phyloP scores from a whole-genome alignment of 2,113 vertebrate species.

The Gallinago paraguaiae region DNA sequence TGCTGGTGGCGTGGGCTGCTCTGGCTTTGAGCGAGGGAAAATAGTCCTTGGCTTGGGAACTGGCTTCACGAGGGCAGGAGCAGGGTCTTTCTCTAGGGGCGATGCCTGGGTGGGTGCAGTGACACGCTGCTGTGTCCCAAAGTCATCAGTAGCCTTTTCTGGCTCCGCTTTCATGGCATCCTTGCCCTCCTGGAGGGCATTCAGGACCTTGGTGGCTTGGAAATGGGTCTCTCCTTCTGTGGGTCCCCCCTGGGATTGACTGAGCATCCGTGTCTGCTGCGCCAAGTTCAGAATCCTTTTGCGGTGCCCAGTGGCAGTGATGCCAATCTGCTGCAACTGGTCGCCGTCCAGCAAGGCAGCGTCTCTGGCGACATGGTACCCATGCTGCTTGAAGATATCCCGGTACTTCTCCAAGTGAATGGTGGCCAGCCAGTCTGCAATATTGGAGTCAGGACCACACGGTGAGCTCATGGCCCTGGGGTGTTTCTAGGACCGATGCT shows the following conservation, averaged over 20 bases:
- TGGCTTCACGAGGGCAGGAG: conserved; percentile 69
- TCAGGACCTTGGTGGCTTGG: not conserved
- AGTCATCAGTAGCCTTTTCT: not conserved
- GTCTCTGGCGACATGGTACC: conserved; percentile 82
- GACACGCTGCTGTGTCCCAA: not conserved
- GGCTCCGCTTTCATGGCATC: not conserved
- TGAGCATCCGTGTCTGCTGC: conserved; percentile 43
- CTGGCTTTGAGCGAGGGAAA: conserved; percentile 77
- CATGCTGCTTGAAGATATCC: conserved; percentile 82
- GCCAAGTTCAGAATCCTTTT: conserved; percentile 90
- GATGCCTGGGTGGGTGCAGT: not conserved
- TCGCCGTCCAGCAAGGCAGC: conserved; percentile 78
- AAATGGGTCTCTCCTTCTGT: not conserved
- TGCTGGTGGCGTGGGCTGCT: not conserved
- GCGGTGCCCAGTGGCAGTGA: conserved; percentile 92
- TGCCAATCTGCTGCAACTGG: conserved; percentile 83
- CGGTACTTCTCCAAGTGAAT: conserved; percentile 92
- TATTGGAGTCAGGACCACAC: conserved; percentile 68
- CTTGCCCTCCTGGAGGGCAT: not conserved
- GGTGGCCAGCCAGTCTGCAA: conserved; percentile 80
- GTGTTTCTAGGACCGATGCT: not conserved
- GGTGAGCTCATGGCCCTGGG: conserved; percentile 57
- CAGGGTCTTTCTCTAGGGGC: not conserved
- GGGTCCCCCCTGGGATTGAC: not conserved
- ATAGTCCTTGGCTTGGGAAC: conserved; percentile 93